Conservation (phyloP, 2,888 invertebrate species). For the Caenorhabditis macrosperma region DNA sequence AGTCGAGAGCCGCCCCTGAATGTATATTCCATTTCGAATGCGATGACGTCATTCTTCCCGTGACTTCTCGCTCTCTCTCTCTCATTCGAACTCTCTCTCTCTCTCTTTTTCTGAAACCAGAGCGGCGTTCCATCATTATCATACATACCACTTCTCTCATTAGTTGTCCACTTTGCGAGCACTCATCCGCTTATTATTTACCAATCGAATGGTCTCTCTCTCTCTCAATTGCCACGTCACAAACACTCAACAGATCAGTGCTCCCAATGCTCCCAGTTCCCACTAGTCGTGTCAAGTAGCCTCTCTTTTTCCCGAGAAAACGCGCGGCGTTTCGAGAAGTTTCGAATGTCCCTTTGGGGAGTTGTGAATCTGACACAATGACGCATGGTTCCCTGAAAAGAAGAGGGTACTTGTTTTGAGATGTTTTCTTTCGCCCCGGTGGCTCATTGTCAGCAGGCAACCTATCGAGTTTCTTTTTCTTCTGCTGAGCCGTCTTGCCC, state of each 20-base stretch:
- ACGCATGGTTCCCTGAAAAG: not conserved
- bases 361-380: conserved; percentile 1
- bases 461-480: not conserved
- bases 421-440: not conserved
- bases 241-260: not conserved
- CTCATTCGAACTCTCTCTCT: no score
- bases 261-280: not conserved
- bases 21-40: no score
- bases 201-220: no score
- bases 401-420: not conserved
- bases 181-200: no score
- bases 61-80: no score
- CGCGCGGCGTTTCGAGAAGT: not conserved
- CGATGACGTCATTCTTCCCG: not conserved
- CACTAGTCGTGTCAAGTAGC: conserved; percentile 26
- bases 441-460: not conserved
- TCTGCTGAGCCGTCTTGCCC: no score
- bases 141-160: no score
- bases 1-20: not conserved
- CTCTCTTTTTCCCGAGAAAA: not conserved
- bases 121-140: no score
- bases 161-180: no score
- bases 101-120: no score
- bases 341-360: no score
- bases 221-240: conserved; percentile 6